Base-by-base conservation (phyloP, 2,797 vertebrate species). In the Siniperca undulata region DNA sequence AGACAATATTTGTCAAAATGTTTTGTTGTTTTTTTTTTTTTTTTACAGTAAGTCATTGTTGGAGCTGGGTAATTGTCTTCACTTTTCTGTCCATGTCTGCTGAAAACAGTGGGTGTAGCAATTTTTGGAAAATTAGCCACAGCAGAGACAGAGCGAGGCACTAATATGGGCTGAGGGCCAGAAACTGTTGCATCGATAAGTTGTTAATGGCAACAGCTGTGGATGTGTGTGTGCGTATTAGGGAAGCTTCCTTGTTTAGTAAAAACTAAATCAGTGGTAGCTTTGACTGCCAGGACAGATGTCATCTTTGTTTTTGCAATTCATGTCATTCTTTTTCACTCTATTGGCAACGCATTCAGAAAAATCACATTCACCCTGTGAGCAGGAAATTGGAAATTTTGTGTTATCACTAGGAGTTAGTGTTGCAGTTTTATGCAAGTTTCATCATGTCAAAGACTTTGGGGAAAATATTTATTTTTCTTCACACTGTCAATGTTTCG, bases 141-240 rank as follows among this genome's bases (percentile, higher is more conserved):
- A 70, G 50, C 53, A 64, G 68, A 82, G 27, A 82, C 70, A 75
- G 30, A 64, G 48, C 24, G 12, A 44, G 40, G 34, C 5, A 2
- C 70, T 79, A 77, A 70, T 84, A 66, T 70, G 52, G 77, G 74
- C 71, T 58, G 48, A 66, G 67, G 46, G 79, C 70, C 81, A 88
- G 81, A 70, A 14, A 22, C 71, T 67, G 59, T 58, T 24, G 53
- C 62, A 74, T 80, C 38, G 7, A 82, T 86, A 68, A 65, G 73
- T 61, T 75, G 59, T 78, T 82, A 77, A 7, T 67, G 34, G 17
- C 68, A 77, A 62, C 76, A 83, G 48, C 68, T 74, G 76, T 82
- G 74, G 20, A 19, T 74, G 44, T 67, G 52, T 50, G 48, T 60
- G 7, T 64, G 50, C 38, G 59, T 52, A 13, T 53, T 17, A 24